Percentiles rank a stretch among this genome's conserved stretches.
These are phyloP conservation scores for Drosophila gunungcola DNA, from an alignment of 1,140 invertebrate genomes.

Conservation along the genomic window DNA sequence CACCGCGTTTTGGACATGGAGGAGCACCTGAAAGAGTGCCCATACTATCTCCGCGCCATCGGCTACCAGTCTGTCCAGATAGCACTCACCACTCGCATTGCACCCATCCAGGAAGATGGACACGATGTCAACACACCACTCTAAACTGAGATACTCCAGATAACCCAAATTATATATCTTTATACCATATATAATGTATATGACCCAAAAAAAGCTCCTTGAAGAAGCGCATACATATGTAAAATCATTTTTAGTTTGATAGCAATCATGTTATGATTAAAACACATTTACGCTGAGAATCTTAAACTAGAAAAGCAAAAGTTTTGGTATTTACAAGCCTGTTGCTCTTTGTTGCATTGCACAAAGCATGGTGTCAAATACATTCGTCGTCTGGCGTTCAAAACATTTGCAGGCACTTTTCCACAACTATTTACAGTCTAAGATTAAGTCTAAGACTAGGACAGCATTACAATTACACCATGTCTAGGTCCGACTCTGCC, in stretches of 20 bases:
- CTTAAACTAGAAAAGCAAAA: conserved; percentile 25
- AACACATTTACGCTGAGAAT: conserved; percentile 28
- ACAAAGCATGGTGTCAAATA: conserved; percentile 53
- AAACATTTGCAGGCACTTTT: conserved; percentile 65
- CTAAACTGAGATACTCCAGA: not conserved
- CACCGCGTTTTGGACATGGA: conserved; percentile 71
- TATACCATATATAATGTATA: conserved; percentile 10
- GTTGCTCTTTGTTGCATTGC: conserved; percentile 25
- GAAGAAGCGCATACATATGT: conserved; percentile 6
- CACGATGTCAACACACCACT: not conserved
- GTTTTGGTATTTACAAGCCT: conserved; percentile 51
- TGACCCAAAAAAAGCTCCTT: not conserved
- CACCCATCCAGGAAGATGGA: conserved; percentile 15
- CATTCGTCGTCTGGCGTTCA: conserved; percentile 38
- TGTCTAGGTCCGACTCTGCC: conserved; percentile 67
- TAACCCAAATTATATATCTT: not conserved
- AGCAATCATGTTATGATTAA: conserved; percentile 10
- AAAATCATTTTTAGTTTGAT: not conserved
- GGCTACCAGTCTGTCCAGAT: conserved; percentile 2
- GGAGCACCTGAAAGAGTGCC: conserved; percentile 57
- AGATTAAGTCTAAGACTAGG: conserved; percentile 20
- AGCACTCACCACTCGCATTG: conserved; percentile 1
- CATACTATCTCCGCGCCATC: conserved; percentile 35
- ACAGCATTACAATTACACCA: conserved; percentile 66
- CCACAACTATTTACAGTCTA: conserved; percentile 40